Evolutionary conservation across 2,888 invertebrate species (phyloP).

Genomic region (Darwinula stevensoni): DNA sequence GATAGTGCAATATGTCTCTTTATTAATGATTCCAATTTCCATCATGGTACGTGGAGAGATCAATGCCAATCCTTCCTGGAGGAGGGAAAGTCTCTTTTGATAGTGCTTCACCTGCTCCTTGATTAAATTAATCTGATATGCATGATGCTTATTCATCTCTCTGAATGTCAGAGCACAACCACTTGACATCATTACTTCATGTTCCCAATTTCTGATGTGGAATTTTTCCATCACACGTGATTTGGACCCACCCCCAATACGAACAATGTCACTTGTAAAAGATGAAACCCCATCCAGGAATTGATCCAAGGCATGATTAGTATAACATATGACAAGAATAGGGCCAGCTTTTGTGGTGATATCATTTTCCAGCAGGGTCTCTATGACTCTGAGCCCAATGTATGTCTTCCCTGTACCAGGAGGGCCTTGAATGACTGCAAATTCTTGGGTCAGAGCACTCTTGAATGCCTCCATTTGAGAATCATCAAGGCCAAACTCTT

Average conservation of each 20-base stretch:
- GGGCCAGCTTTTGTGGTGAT: too few species aligned
- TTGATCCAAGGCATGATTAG: conserved; percentile 63
- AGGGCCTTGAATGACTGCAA: conserved; percentile 25
- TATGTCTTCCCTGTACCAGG: conserved; percentile 67
- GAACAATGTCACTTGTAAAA: conserved; percentile 27
- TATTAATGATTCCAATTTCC: too few species aligned
- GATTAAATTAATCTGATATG: too few species aligned
- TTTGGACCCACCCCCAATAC: conserved; percentile 37
- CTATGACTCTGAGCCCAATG: conserved; percentile 40
- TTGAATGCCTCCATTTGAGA: conserved; percentile 12
- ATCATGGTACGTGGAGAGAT: too few species aligned
- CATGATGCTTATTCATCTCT: neutral
- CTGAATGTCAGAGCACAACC: neutral
- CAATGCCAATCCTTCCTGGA: too few species aligned
- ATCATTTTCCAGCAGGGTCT: conserved; percentile 29
- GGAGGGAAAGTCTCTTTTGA: too few species aligned
- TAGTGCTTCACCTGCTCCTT: too few species aligned
- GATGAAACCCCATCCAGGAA: conserved; percentile 36
- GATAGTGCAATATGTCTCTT: too few species aligned
- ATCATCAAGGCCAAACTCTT: conserved; percentile 11
- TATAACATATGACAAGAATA: conserved; percentile 46
- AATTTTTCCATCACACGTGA: neutral
- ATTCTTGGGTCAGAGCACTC: conserved; percentile 11
- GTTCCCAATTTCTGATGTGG: neutral
- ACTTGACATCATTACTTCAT: too few species aligned